phyloP scores from a whole-genome alignment of 2,113 vertebrate species.

The Hippocampus zosterae region DNA sequence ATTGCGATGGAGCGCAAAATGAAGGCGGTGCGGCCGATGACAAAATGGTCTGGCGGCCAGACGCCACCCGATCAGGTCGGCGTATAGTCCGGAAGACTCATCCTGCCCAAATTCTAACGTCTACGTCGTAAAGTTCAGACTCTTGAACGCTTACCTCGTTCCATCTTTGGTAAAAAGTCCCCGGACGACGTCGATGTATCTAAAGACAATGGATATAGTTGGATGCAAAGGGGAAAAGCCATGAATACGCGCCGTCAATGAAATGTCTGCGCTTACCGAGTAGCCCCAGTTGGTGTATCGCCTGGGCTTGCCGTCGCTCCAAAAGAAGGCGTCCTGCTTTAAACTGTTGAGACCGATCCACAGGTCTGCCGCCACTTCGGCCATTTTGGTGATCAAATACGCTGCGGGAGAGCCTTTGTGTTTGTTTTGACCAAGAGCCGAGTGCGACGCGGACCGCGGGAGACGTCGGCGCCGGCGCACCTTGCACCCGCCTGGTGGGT shows the following conservation, averaged over 20 bases:
- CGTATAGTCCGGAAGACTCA: too few species aligned
- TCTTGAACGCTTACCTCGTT: constrained; percentile 48
- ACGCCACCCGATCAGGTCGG: too few species aligned
- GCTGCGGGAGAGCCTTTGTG: constrained; percentile 58
- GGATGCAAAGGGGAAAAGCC: too few species aligned
- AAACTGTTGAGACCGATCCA: constrained; percentile 88
- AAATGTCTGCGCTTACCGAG: constrained; percentile 28
- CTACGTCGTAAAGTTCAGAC: not conserved
- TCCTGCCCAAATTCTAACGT: too few species aligned
- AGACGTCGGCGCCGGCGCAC: constrained; percentile 54
- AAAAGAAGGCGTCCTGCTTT: constrained; percentile 73
- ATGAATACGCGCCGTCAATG: not conserved
- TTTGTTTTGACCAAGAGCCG: not conserved
- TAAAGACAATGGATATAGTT: constrained; percentile 16
- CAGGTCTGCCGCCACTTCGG: constrained; percentile 52
- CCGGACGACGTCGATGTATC: constrained; percentile 29
- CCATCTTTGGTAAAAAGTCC: constrained; percentile 57
- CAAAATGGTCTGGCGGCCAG: too few species aligned
- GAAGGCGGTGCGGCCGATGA: too few species aligned
- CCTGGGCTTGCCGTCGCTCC: constrained; percentile 81
- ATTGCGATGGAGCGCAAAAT: too few species aligned
- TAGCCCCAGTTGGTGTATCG: constrained; percentile 81
- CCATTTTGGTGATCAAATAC: constrained; percentile 77
- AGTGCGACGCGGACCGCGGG: too few species aligned
- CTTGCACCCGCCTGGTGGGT: constrained; percentile 77